These are phyloP conservation scores for Drosophila anomalata DNA, from an alignment of 2,888 invertebrate genomes.

Conservation along the genomic window DNA sequence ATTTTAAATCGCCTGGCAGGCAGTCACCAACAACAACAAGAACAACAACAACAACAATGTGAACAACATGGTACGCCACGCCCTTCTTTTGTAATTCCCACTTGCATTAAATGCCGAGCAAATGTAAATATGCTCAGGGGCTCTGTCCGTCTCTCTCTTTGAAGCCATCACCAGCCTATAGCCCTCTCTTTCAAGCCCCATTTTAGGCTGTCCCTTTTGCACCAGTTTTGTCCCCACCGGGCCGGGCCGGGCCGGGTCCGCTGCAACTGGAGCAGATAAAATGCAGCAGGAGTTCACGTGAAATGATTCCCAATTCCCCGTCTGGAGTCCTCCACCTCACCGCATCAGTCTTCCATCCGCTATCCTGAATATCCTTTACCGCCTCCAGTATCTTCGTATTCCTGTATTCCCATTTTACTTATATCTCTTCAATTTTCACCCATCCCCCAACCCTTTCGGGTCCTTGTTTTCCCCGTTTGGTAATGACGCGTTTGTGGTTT, in stretches of 20 bases:
- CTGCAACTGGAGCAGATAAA: conserved; percentile 77
- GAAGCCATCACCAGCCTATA: background rate
- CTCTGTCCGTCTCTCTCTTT: conserved; percentile 7
- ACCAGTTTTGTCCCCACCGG: conserved; percentile 10
- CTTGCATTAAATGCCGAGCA: conserved; percentile 73
- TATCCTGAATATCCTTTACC: background rate
- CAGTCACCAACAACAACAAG: conserved; percentile 4
- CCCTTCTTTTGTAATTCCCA: conserved; percentile 68
- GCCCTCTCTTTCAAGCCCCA: background rate
- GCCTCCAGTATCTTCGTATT: background rate
- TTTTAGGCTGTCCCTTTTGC: background rate
- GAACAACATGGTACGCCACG: conserved; percentile 26
- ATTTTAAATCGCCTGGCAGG: conserved; percentile 49
- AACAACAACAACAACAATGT: background rate
- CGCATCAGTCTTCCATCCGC: conserved; percentile 11
- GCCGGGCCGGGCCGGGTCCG: conserved; percentile 27
- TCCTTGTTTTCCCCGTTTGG: conserved; percentile 26
- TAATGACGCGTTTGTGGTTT: conserved; percentile 52
- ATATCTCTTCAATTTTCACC: conserved; percentile 5
- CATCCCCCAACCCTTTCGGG: conserved; percentile 1
- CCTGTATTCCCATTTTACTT: background rate
- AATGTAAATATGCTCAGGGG: conserved; percentile 67
- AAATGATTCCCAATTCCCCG: conserved; percentile 42
- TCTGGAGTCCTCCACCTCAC: conserved; percentile 4
- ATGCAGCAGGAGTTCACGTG: conserved; percentile 62